Evolutionary conservation across 2,888 invertebrate genomes (phyloP), one percentile per base, ranked within the genome.

Genomic region (Metopia argyrocephala): DNA sequence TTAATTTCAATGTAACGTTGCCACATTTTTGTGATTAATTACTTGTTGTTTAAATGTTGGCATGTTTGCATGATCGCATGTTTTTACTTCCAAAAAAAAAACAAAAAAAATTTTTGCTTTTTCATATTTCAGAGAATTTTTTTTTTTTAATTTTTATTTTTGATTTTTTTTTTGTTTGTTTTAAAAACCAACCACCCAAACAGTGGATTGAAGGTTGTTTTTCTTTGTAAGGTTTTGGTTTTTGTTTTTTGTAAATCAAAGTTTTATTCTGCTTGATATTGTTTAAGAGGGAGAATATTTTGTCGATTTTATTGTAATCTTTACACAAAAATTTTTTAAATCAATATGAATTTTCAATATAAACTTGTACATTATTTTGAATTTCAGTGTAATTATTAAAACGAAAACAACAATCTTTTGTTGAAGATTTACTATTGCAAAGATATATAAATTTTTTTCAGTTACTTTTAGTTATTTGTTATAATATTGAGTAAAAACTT

Each of bases 31-130:
- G 66, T 80, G 83, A 78, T 83, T 84, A 84, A 85, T 85, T 84
- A 79, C 82, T 81, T 83, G 78, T 82, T 81, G 66, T 76, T 75
- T 65, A 76, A 76, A 76, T 74, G 76, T 82, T 81, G 84, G 83
- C 83, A 78, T 81, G 83, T 85, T 83, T 85, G 85, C 83, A 75
- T 82, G 83, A 83, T 81, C 52, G 78, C 66, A 76, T 81, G 73
- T 70, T 74, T 21, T 25, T 52, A 27, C 27, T 31, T 38, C 15
- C 31, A 4, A 6, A 31, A n/a, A n/a, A n/a, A n/a, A n/a, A n/a
- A n/a, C n/a, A n/a, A n/a, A n/a, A n/a, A n/a, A n/a, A n/a, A n/a
- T 6, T 38, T 46, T 54, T 75, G 20, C 25, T 15, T 59, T 20
- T 66, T 38, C 54, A 46, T 59, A 45, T 50, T 56, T 9, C 21